Percentiles rank a stretch among this genome's conserved stretches.
phyloP scores from a whole-genome alignment of 2,888 invertebrate species.

The Leistus spinibarbis region DNA sequence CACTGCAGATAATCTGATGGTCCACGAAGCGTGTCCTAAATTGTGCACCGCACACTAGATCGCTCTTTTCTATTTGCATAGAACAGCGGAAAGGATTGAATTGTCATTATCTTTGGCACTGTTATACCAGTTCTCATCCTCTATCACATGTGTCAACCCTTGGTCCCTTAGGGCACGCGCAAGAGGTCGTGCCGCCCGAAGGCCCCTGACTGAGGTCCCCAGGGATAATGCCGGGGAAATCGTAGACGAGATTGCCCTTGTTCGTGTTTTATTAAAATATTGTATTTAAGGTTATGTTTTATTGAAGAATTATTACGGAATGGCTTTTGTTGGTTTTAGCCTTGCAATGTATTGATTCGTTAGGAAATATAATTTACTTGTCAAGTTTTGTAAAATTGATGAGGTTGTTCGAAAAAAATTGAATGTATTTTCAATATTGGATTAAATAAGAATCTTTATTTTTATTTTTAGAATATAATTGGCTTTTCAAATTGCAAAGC shows the following conservation, averaged over 20 bases:
- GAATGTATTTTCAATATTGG: no score
- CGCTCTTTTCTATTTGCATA: slow-evolving; percentile 34
- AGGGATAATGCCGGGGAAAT: background rate
- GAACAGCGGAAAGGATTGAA: slow-evolving; percentile 33
- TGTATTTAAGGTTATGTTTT: background rate
- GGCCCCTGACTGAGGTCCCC: background rate
- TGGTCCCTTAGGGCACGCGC: background rate
- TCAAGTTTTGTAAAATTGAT: no score
- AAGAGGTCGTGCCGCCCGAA: background rate
- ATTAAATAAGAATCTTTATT: no score
- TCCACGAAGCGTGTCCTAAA: background rate
- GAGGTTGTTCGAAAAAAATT: no score
- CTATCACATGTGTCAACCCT: background rate
- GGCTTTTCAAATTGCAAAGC: no score
- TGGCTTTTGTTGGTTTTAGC: no score
- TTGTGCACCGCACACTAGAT: slow-evolving; percentile 4
- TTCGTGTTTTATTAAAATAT: no score
- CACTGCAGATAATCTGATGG: background rate
- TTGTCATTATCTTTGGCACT: slow-evolving; percentile 13
- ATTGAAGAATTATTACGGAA: no score
- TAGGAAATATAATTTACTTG: no score
- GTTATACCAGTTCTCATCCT: background rate
- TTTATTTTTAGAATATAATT: no score
- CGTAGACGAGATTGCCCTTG: background rate
- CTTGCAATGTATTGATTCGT: no score